Evolutionary conservation across 1,140 invertebrate species (phyloP).

Genomic region (Bicyclus anynana): DNA sequence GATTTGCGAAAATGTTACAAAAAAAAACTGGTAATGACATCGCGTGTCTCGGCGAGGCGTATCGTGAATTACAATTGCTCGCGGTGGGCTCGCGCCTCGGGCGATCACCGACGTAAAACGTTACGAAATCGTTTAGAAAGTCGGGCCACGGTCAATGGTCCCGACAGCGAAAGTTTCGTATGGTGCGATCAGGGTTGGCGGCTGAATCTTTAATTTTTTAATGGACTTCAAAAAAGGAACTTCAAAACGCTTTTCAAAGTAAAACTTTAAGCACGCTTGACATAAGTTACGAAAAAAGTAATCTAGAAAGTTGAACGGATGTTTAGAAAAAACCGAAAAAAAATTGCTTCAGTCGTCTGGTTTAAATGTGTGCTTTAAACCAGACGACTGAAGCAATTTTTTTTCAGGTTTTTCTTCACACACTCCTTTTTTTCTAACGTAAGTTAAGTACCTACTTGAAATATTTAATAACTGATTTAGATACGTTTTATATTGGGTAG

Average conservation of each 20-base stretch:
- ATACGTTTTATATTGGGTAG: no score
- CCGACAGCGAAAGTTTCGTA: slow-evolving; percentile 63
- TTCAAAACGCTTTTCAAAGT: no score
- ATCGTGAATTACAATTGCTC: slow-evolving; percentile 69
- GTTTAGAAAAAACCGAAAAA: no score
- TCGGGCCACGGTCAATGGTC: slow-evolving; percentile 69
- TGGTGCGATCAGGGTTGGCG: slow-evolving; percentile 38
- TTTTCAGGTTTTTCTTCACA: no score
- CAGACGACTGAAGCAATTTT: no score
- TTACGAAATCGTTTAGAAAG: slow-evolving; percentile 75
- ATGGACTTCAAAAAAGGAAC: no score
- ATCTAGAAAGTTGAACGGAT: not conserved
- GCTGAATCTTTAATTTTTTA: not conserved
- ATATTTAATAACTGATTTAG: no score
- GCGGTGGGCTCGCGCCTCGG: slow-evolving; percentile 11
- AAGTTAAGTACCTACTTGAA: no score
- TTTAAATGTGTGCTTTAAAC: no score
- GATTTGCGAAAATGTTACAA: slow-evolving; percentile 58
- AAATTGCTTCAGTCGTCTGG: no score
- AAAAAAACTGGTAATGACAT: slow-evolving; percentile 62
- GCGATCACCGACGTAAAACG: slow-evolving; percentile 48
- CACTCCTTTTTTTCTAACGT: no score
- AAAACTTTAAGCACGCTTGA: no score
- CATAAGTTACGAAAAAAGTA: not conserved
- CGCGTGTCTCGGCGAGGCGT: slow-evolving; percentile 64